Conservation (phyloP, 2,888 invertebrate species). For the Phytoseiulus persimilis region DNA sequence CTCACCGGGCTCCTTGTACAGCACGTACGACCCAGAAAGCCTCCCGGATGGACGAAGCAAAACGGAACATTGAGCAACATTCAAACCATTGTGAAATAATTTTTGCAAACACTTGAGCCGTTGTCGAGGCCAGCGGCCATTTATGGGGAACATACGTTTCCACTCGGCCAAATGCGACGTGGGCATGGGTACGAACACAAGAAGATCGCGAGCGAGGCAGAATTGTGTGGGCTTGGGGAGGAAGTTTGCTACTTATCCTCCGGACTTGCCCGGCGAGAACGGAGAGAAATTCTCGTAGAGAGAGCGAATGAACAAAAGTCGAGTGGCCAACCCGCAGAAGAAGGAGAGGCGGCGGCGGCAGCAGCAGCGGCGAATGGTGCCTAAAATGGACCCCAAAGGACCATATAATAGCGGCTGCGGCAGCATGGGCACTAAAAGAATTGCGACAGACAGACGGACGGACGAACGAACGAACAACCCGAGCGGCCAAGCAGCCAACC, state of each 20-base stretch:
- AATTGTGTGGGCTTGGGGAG: background rate
- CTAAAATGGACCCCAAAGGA: constrained; percentile 39
- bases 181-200: background rate
- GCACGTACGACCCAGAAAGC: too few species aligned
- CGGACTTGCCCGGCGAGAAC: background rate
- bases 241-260: background rate
- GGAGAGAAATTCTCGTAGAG: background rate
- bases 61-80: background rate
- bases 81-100: background rate
- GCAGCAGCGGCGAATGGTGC: constrained; percentile 30
- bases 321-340: background rate
- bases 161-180: background rate
- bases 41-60: background rate
- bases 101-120: background rate
- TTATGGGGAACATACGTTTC: background rate
- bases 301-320: background rate
- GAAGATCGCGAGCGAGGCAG: background rate
- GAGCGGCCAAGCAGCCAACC: constrained; percentile 11
- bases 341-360: background rate
- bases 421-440: constrained; percentile 15
- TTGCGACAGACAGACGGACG: background rate
- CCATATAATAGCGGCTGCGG: constrained; percentile 28
- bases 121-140: background rate
- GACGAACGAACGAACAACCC: background rate
- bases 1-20: too few species aligned